These are phyloP conservation scores for Amphiprion percula DNA, from an alignment of 2,113 vertebrate species.

Conservation along the genomic window DNA sequence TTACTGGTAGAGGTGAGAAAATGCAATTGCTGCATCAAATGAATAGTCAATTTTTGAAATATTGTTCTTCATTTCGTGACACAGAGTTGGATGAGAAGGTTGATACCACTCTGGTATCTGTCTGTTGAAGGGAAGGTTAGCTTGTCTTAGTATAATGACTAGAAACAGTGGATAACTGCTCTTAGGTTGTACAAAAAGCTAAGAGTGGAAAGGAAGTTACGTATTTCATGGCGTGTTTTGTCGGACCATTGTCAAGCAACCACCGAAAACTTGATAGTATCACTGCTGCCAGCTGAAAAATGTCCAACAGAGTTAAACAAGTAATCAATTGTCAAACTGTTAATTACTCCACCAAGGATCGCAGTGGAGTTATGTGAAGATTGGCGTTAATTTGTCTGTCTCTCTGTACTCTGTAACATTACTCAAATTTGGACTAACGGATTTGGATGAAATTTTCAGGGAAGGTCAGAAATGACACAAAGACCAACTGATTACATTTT, in stretches of 20 bases:
- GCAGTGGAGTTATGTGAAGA: too few species aligned
- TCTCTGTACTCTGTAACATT: too few species aligned
- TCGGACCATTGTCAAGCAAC: neutral
- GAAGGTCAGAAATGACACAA: too few species aligned
- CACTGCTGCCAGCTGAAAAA: neutral
- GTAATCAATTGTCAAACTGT: neutral
- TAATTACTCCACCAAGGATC: too few species aligned
- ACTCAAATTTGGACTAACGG: too few species aligned
- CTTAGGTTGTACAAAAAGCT: neutral
- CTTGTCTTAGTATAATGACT: neutral
- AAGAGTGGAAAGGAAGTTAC: neutral
- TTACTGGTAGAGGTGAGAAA: too few species aligned
- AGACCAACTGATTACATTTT: too few species aligned
- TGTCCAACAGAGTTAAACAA: neutral
- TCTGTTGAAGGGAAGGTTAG: neutral
- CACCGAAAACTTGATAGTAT: neutral
- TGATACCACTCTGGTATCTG: neutral
- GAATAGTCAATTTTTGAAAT: too few species aligned
- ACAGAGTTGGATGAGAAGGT: neutral
- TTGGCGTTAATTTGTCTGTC: too few species aligned
- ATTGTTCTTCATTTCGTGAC: too few species aligned
- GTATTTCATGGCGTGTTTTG: neutral
- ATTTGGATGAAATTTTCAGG: too few species aligned
- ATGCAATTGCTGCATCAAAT: too few species aligned
- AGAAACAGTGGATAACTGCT: neutral